A percentile compares a stretch with the other conserved stretches of the same genome.
Evolutionary conservation across 2,113 vertebrate species (phyloP).

Genomic region (Rostratula benghalensis): DNA sequence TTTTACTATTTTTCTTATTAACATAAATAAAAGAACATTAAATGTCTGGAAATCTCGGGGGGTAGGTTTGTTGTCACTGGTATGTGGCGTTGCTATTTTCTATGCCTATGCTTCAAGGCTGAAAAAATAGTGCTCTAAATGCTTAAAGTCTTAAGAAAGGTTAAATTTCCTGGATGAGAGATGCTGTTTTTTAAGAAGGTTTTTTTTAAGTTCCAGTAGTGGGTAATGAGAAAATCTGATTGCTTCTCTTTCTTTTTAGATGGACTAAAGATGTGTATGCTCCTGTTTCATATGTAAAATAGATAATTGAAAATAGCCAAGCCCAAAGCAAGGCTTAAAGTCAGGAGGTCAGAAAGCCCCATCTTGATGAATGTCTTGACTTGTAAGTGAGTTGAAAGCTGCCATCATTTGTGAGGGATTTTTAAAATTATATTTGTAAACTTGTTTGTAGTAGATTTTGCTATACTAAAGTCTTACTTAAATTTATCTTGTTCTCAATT

Average conservation of each 20-base stretch:
- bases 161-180: background rate
- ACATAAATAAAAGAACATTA: conserved; percentile 38
- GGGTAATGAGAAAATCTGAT: background rate
- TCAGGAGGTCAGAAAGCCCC: conserved; percentile 3
- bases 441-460: background rate
- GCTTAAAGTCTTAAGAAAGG: background rate
- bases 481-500: background rate
- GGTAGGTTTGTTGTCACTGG: background rate
- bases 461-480: background rate
- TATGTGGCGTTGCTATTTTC: background rate
- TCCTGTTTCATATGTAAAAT: background rate
- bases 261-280: background rate
- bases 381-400: conserved; percentile 32
- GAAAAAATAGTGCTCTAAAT: background rate
- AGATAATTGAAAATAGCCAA: background rate
- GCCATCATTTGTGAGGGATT: background rate
- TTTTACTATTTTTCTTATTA: conserved; percentile 32
- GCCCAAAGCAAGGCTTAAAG: background rate
- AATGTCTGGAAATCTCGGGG: background rate
- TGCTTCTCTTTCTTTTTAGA: conserved; percentile 36
- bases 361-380: background rate
- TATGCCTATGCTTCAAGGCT: background rate
- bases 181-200: background rate
- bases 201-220: background rate
- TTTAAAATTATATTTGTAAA: background rate